Evolutionary conservation across 2,797 vertebrate genomes (phyloP).

Genomic region (Ibycter americanus): DNA sequence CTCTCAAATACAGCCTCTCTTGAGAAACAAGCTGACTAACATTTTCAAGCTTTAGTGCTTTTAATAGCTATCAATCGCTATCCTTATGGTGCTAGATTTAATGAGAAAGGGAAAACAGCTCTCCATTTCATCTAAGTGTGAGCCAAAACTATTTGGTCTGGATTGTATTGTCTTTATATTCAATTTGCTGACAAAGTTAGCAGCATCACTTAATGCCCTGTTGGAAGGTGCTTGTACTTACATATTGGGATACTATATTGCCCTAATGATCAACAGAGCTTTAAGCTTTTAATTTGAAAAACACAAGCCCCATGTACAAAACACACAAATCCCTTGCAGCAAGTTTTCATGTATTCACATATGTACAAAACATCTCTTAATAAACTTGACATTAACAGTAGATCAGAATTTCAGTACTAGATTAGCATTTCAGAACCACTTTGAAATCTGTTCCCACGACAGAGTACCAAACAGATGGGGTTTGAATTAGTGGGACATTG

Average conservation of each 20-base stretch:
- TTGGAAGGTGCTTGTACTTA: neutral
- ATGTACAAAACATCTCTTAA: neutral
- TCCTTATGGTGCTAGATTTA: neutral
- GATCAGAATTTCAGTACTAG: neutral
- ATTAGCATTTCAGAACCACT: conserved; percentile 38
- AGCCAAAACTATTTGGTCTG: neutral
- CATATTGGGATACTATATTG: neutral
- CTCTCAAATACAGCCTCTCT: neutral
- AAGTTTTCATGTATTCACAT: neutral
- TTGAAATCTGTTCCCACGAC: conserved; percentile 13
- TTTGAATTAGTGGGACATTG: neutral
- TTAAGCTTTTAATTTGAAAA: conserved; percentile 12
- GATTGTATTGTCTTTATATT: neutral
- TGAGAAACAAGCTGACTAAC: neutral
- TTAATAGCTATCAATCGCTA: neutral
- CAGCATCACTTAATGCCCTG: neutral
- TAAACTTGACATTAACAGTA: neutral
- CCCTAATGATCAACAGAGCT: neutral
- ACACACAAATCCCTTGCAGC: neutral
- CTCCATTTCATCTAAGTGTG: neutral
- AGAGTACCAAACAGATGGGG: neutral
- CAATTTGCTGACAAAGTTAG: neutral
- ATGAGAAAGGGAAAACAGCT: neutral
- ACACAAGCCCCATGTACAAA: neutral
- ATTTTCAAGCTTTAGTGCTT: neutral